These are phyloP conservation scores for Fistularia commersonii DNA, from an alignment of 2,797 vertebrate genomes.

Conservation along the genomic window DNA sequence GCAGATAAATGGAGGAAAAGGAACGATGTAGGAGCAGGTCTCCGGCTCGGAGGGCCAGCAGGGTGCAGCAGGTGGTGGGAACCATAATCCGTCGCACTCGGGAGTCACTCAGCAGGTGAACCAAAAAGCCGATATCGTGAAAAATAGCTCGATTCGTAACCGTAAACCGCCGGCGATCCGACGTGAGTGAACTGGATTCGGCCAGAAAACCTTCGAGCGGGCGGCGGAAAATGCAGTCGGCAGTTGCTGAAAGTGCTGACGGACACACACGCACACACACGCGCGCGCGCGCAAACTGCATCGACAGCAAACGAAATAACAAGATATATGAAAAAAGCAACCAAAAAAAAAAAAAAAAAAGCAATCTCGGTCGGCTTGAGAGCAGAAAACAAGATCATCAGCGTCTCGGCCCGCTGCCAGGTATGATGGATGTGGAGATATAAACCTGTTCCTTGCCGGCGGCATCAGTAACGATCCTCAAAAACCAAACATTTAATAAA, in stretches of 20 bases:
- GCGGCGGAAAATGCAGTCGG: too few species aligned
- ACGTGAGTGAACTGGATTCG: not conserved
- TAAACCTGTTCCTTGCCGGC: too few species aligned
- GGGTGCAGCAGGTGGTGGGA: slow-evolving; percentile 96
- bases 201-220: not conserved
- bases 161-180: too few species aligned
- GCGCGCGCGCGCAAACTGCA: not conserved
- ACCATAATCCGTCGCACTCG: slow-evolving; percentile 92
- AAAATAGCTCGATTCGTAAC: not conserved
- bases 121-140: too few species aligned
- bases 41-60: slow-evolving; percentile 82
- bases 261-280: too few species aligned
- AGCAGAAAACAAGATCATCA: slow-evolving; percentile 6
- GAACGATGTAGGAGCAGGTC: slow-evolving; percentile 86
- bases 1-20: slow-evolving; percentile 82
- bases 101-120: slow-evolving; percentile 86
- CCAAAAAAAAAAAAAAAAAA: not conserved
- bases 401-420: too few species aligned
- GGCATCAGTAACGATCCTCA: too few species aligned
- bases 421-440: too few species aligned
- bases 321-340: not conserved
- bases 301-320: too few species aligned
- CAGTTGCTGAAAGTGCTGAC: slow-evolving; percentile 1
- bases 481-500: too few species aligned
- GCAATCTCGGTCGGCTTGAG: not conserved